Conservation (phyloP, 1,140 invertebrate species). For the Sipha flava region DNA sequence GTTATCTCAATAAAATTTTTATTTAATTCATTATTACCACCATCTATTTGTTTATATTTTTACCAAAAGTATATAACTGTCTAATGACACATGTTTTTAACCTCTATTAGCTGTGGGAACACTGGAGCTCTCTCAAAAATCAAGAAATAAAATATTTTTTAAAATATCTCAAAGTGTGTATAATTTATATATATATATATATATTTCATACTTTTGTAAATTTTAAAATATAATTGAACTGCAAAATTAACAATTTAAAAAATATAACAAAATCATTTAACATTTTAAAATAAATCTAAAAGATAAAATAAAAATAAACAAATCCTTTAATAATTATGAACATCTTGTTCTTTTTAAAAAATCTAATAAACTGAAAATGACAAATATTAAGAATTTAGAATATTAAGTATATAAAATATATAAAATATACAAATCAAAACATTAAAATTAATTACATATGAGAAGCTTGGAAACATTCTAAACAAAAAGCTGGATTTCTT, state of each 20-base stretch:
- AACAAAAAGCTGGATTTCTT: neutral
- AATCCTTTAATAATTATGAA: slow-evolving; percentile 2
- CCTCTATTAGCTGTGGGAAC: neutral
- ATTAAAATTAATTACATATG: neutral
- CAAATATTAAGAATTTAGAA: too few relatives aligned
- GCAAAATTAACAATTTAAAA: slow-evolving; percentile 4
- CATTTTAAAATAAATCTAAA: neutral
- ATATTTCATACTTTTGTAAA: neutral
- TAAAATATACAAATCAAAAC: neutral
- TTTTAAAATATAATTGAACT: neutral
- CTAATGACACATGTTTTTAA: neutral
- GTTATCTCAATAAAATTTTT: neutral
- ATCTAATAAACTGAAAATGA: neutral
- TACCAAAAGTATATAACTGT: neutral
- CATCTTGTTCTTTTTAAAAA: neutral
- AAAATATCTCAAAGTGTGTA: neutral
- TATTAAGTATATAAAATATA: neutral
- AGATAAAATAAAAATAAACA: neutral
- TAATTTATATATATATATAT: neutral
- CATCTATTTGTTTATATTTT: neutral
- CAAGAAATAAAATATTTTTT: neutral
- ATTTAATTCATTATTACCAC: neutral
- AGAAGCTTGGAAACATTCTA: neutral
- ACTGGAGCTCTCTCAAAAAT: slow-evolving; percentile 8
- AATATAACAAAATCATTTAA: neutral